phyloP scores from a whole-genome alignment of 2,888 invertebrate genomes.

The Cerastis leucographa region DNA sequence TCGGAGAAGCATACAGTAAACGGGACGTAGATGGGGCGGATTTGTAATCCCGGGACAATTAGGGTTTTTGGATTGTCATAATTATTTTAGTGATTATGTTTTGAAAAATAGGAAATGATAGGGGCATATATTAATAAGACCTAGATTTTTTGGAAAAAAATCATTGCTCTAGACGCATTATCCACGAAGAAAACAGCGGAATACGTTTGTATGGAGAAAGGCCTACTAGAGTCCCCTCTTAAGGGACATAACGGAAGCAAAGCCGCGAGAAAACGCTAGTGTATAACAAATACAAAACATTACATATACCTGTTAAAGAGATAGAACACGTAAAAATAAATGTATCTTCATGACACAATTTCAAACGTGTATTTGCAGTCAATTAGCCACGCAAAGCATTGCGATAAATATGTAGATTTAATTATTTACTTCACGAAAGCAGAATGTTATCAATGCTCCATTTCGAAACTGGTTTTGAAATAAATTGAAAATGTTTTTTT shows the following conservation, averaged over 20 bases:
- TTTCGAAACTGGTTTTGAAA: not conserved
- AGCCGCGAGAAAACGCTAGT: no score
- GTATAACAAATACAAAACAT: not conserved
- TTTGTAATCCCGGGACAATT: not conserved
- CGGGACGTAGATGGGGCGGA: not conserved
- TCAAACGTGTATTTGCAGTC: constrained; percentile 1
- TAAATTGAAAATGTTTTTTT: constrained; percentile 1
- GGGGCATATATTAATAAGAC: no score
- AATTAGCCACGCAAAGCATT: not conserved
- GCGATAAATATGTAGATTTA: constrained; percentile 14
- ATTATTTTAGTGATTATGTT: no score
- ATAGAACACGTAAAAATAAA: constrained; percentile 30
- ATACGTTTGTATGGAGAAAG: no score
- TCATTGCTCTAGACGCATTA: no score
- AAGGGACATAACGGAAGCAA: no score
- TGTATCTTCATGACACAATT: constrained; percentile 12
- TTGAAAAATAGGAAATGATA: no score
- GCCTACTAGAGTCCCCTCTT: no score
- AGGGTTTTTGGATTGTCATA: no score
- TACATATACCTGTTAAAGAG: not conserved
- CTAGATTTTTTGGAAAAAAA: no score
- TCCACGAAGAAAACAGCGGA: no score
- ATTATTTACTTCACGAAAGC: constrained; percentile 17
- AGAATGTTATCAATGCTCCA: constrained; percentile 7
- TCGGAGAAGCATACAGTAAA: not conserved